These are phyloP conservation scores for Aphodius granarius DNA, from an alignment of 2,888 invertebrate species.

Conservation along the genomic window DNA sequence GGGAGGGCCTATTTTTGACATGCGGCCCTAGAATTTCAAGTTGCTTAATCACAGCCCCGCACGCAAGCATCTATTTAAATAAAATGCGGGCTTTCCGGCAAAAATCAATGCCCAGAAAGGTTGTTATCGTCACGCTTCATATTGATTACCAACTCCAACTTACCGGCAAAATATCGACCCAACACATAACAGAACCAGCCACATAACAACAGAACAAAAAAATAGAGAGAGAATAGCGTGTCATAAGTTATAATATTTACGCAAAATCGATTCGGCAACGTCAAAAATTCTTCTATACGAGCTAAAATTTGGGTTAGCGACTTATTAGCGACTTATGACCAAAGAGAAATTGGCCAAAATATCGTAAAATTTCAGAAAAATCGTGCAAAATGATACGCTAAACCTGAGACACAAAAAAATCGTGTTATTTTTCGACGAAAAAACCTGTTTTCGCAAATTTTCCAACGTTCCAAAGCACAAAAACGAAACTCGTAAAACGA, in stretches of 20 bases:
- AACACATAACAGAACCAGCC: conserved; percentile 2
- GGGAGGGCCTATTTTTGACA: background rate
- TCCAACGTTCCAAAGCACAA: conserved; percentile 16
- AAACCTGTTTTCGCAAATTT: background rate
- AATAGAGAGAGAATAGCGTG: no score
- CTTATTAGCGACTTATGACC: no score
- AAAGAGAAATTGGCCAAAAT: no score
- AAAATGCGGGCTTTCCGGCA: conserved; percentile 10
- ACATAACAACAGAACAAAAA: conserved; percentile 11
- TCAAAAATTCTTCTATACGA: no score
- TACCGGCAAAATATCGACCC: background rate
- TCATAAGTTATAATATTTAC: no score
- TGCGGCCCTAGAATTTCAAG: background rate
- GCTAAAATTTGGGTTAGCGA: no score
- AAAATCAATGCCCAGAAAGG: conserved; percentile 49
- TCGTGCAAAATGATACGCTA: no score
- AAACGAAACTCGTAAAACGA: conserved; percentile 17
- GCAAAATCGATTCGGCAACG: no score
- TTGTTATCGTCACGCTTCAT: conserved; percentile 45
- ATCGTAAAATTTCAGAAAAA: no score
- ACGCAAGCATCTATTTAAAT: background rate
- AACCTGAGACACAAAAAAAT: no score
- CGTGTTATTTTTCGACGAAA: no score
- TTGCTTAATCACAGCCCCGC: background rate
- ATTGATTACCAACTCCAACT: conserved; percentile 40